phyloP scores from a whole-genome alignment of 1,140 invertebrate genomes.

The Lanistes nyassanus region DNA sequence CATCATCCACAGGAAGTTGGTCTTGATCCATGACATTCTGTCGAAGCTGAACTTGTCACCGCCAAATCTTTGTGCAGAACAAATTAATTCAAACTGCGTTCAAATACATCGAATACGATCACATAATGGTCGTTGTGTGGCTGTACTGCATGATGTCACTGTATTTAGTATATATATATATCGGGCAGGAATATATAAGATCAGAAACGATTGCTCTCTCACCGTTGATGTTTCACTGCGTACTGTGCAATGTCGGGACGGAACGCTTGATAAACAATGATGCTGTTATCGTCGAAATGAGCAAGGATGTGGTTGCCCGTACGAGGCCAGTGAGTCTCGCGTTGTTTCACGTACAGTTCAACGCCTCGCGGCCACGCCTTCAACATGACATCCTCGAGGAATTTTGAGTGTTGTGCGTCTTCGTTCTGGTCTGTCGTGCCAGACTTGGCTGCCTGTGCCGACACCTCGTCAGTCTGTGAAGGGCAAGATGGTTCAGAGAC shows the following conservation, averaged over 20 bases:
- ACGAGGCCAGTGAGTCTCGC: conserved; percentile 40
- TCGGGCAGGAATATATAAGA: not conserved
- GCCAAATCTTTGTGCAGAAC: conserved; percentile 40
- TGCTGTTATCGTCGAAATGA: conserved; percentile 43
- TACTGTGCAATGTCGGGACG: conserved; percentile 51
- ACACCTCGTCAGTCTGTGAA: no score
- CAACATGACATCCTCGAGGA: not conserved
- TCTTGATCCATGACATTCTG: conserved; percentile 65
- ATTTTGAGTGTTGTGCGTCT: no score
- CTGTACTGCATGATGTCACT: no score
- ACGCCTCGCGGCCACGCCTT: conserved; percentile 22
- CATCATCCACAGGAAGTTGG: conserved; percentile 67
- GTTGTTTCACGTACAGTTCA: conserved; percentile 41
- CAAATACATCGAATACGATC: no score
- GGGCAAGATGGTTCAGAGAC: no score
- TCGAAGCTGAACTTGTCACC: conserved; percentile 48
- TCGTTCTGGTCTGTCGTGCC: no score
- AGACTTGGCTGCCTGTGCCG: no score
- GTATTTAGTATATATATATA: not conserved
- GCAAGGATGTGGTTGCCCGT: conserved; percentile 56
- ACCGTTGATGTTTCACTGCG: conserved; percentile 53
- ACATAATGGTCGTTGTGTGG: no score
- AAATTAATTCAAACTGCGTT: no score
- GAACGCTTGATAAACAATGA: conserved; percentile 63
- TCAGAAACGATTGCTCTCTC: not conserved